phyloP scores from a whole-genome alignment of 2,797 vertebrate species.

The Microchirus variegatus region DNA sequence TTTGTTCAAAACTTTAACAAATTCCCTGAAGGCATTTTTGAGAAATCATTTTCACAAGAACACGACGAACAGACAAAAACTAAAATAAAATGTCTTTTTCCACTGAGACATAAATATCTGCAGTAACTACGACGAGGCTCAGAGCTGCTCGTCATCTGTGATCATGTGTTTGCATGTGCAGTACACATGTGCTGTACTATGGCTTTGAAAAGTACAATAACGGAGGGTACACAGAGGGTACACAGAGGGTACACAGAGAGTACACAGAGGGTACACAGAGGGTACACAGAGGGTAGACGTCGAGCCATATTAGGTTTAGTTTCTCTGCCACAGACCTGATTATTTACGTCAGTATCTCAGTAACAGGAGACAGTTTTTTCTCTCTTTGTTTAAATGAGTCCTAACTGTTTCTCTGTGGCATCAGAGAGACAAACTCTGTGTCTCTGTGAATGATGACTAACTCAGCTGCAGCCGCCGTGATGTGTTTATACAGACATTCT shows the following conservation, averaged over 20 bases:
- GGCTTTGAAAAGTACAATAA: constrained; percentile 34
- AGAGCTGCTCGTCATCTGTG: neutral
- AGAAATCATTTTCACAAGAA: too few species aligned
- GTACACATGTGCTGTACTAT: neutral
- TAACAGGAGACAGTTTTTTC: constrained; percentile 40
- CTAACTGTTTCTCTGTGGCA: constrained; percentile 53
- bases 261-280: constrained; percentile 3
- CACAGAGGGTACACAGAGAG: too few species aligned
- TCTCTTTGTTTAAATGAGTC: constrained; percentile 62
- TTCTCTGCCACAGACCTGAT: constrained; percentile 1
- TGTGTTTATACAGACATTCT: constrained; percentile 70
- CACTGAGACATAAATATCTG: too few species aligned
- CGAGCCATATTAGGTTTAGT: constrained; percentile 66
- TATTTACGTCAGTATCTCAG: constrained; percentile 52
- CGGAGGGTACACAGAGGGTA: too few species aligned
- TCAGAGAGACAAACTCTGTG: constrained; percentile 22
- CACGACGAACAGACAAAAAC: too few species aligned
- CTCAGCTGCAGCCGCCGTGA: constrained; percentile 55
- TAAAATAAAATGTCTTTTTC: too few species aligned
- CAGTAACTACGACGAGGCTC: neutral
- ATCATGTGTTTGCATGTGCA: neutral
- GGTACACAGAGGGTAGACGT: constrained; percentile 4
- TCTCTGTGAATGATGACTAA: constrained; percentile 64
- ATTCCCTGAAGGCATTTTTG: too few species aligned
- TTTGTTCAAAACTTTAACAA: too few species aligned